A percentile compares a stretch with the other conserved stretches of the same genome.
Conservation (phyloP, 2,113 vertebrate genomes). For the Phylloscopus trochilus region DNA sequence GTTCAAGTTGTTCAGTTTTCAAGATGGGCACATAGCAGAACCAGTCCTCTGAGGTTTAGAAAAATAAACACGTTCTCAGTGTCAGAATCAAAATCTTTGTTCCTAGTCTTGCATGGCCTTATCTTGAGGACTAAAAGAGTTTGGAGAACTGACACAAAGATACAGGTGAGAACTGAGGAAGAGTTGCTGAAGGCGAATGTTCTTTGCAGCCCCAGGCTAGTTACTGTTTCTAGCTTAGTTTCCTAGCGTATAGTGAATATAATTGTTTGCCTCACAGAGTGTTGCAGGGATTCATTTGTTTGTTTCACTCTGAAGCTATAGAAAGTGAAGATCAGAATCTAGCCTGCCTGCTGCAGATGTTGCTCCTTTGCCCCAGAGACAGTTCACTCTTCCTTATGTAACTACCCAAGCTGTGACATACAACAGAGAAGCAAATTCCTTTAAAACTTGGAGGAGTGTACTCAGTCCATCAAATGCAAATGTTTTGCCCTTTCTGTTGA, state of each 20-base stretch:
- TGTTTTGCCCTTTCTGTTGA: background rate
- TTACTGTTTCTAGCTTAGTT: background rate
- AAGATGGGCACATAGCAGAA: background rate
- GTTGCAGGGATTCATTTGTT: background rate
- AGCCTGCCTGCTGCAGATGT: background rate
- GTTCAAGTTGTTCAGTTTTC: background rate
- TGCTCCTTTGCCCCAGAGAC: background rate
- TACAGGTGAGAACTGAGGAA: background rate
- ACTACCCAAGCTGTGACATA: background rate
- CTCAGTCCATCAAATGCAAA: background rate
- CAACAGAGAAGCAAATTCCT: background rate
- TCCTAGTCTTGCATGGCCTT: background rate
- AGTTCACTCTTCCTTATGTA: fast-evolving
- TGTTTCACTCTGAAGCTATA: background rate
- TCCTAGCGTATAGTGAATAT: background rate
- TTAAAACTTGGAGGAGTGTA: background rate
- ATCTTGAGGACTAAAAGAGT: background rate
- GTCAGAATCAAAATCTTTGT: background rate
- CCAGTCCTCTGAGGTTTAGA: background rate
- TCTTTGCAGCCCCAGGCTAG: background rate
- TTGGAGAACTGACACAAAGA: background rate
- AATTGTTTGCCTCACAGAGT: background rate
- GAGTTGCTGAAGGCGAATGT: background rate
- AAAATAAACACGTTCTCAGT: background rate
- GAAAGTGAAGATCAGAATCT: background rate